Percentiles rank a stretch among this genome's conserved stretches.
phyloP scores from a whole-genome alignment of 53 echinoderm and acorn worm species.

The Holothuria scabra region DNA sequence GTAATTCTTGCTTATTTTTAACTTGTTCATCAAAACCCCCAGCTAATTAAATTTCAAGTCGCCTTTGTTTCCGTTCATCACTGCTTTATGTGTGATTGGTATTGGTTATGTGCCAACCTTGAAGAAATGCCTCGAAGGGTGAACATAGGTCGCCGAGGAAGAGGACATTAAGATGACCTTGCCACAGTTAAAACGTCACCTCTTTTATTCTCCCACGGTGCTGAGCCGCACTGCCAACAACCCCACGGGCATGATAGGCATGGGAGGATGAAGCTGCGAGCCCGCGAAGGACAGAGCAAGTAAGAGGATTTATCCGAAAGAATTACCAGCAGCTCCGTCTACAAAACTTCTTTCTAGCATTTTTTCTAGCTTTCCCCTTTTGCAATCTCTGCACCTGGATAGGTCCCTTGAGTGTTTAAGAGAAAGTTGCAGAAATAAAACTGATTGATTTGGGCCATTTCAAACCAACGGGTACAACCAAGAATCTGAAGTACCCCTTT shows the following conservation, averaged over 20 bases:
- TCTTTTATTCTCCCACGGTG: slow-evolving; percentile 19
- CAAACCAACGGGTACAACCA: too few relatives aligned
- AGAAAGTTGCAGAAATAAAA: too few relatives aligned
- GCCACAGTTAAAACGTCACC: slow-evolving; percentile 3
- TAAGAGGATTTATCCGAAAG: slow-evolving; percentile 5
- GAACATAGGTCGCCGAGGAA: background rate
- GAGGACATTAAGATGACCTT: slow-evolving; percentile 19
- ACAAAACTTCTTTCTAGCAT: too few relatives aligned
- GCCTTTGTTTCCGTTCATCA: slow-evolving; percentile 29
- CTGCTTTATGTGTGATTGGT: background rate
- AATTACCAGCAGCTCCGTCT: background rate
- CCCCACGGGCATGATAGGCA: slow-evolving; percentile 28
- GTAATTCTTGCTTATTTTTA: too few relatives aligned
- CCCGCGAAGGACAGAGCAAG: background rate
- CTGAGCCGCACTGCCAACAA: slow-evolving; percentile 37
- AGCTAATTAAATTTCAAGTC: slow-evolving; percentile 23
- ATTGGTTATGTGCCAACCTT: background rate
- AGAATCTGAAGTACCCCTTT: too few relatives aligned
- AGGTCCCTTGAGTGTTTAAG: too few relatives aligned
- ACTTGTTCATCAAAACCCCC: background rate
- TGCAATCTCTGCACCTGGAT: too few relatives aligned
- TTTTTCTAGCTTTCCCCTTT: too few relatives aligned
- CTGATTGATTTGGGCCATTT: too few relatives aligned
- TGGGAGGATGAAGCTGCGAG: background rate
- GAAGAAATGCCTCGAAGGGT: slow-evolving; percentile 13